Percentiles rank a stretch among this genome's conserved stretches.
Evolutionary conservation across 2,888 invertebrate species (phyloP).

Genomic region (Alentia gelatinosa): DNA sequence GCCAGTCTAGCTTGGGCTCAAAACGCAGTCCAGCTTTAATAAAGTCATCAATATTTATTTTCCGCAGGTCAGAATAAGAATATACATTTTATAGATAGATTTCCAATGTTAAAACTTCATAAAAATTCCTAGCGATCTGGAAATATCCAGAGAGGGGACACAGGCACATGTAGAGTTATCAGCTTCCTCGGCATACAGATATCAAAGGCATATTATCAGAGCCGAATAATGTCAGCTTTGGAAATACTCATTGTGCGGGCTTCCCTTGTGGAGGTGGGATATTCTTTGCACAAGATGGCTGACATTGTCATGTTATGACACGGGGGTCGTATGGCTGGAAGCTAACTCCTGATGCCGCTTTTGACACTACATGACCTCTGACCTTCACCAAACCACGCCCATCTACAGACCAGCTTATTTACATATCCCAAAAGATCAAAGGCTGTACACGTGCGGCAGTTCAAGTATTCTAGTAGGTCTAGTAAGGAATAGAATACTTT

Average conservation of each 20-base stretch:
- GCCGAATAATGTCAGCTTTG: not conserved
- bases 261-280: not conserved
- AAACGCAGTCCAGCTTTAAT: too few species aligned
- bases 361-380: not conserved
- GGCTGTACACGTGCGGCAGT: not conserved
- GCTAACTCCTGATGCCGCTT: not conserved
- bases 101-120: too few species aligned
- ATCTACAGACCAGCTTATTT: not conserved
- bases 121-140: too few species aligned
- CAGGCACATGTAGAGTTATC: too few species aligned
- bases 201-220: not conserved
- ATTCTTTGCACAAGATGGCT: not conserved
- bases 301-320: conserved; percentile 2
- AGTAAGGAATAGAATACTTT: too few species aligned
- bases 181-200: too few species aligned
- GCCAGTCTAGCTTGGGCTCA: too few species aligned
- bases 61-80: too few species aligned
- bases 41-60: too few species aligned
- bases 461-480: too few species aligned
- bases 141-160: too few species aligned
- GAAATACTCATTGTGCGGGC: not conserved
- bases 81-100: too few species aligned
- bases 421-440: conserved; percentile 7
- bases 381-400: not conserved
- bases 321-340: not conserved